Evolutionary conservation across 2,888 invertebrate species (phyloP).

Genomic region (Chydorus sphaericus): DNA sequence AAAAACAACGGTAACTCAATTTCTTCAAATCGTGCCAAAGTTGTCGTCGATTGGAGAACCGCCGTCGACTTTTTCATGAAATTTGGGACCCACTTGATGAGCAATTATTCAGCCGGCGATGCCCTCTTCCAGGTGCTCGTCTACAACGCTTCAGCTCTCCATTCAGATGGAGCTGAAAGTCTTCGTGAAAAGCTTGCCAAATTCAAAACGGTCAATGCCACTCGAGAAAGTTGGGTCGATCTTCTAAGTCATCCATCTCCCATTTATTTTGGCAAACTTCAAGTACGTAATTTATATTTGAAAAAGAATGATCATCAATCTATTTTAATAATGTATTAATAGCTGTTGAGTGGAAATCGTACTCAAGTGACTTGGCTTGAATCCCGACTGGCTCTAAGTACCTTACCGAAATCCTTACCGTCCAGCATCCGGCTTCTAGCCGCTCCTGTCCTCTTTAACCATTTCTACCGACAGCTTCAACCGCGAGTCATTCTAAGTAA

Average conservation of each 20-base stretch:
- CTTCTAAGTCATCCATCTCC: not conserved
- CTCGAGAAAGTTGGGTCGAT: not conserved
- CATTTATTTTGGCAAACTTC: conserved; percentile 12
- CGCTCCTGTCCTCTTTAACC: conserved; percentile 8
- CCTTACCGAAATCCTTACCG: conserved; percentile 8
- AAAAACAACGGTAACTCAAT: no score
- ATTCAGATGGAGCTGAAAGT: not conserved
- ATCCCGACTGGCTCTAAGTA: conserved; percentile 1
- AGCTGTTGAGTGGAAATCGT: conserved; percentile 12
- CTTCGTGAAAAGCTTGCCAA: conserved; percentile 1
- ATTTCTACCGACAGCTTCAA: conserved; percentile 7
- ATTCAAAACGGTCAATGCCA: conserved; percentile 5
- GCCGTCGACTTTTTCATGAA: conserved; percentile 13
- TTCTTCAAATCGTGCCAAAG: no score
- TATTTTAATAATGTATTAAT: not conserved
- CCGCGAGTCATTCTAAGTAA: conserved; percentile 9
- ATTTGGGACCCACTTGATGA: conserved; percentile 11
- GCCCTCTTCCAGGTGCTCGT: conserved; percentile 12
- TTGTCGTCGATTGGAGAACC: no score
- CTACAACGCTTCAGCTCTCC: not conserved
- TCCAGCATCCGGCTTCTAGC: conserved; percentile 12
- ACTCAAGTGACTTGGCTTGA: conserved; percentile 10
- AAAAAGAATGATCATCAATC: not conserved
- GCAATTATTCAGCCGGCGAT: conserved; percentile 7
- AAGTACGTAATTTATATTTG: not conserved